A percentile compares a stretch with the other conserved stretches of the same genome.
These are phyloP conservation scores for Whitmania pigra DNA, from an alignment of 1,140 invertebrate genomes.

Conservation along the genomic window DNA sequence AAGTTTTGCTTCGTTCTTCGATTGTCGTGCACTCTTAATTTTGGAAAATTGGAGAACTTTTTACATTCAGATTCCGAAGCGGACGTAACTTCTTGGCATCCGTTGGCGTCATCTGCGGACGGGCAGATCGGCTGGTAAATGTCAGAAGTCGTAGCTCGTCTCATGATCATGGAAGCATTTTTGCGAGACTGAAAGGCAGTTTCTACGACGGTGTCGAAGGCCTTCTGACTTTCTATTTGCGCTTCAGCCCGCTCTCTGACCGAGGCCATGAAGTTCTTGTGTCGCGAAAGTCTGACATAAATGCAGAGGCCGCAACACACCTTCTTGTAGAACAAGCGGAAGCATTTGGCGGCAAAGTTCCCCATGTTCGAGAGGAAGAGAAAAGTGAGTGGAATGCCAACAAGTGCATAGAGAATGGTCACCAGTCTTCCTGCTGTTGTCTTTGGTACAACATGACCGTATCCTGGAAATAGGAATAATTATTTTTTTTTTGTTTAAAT, in stretches of 20 bases:
- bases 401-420: slow-evolving; percentile 70
- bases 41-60: too few species aligned
- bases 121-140: too few species aligned
- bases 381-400: slow-evolving; percentile 76
- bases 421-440: slow-evolving; percentile 66
- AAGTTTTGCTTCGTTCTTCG: too few species aligned
- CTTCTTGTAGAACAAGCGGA: slow-evolving; percentile 33
- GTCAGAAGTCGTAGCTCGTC: too few species aligned
- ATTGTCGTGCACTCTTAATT: too few species aligned
- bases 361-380: slow-evolving; percentile 74
- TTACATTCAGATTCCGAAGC: too few species aligned
- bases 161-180: neutral
- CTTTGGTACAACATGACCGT: slow-evolving; percentile 86
- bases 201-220: slow-evolving; percentile 5
- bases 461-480: slow-evolving; percentile 51
- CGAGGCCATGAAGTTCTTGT: neutral
- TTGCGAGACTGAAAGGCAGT: neutral
- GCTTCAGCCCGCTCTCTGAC: slow-evolving; percentile 3
- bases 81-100: too few species aligned
- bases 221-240: slow-evolving; percentile 1
- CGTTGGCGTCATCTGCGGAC: too few species aligned
- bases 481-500: too few species aligned
- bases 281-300: neutral
- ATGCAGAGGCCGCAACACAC: slow-evolving; percentile 28
- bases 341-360: slow-evolving; percentile 29